These are phyloP conservation scores for Leptocoma aspasia DNA, from an alignment of 2,113 vertebrate species.

Conservation along the genomic window DNA sequence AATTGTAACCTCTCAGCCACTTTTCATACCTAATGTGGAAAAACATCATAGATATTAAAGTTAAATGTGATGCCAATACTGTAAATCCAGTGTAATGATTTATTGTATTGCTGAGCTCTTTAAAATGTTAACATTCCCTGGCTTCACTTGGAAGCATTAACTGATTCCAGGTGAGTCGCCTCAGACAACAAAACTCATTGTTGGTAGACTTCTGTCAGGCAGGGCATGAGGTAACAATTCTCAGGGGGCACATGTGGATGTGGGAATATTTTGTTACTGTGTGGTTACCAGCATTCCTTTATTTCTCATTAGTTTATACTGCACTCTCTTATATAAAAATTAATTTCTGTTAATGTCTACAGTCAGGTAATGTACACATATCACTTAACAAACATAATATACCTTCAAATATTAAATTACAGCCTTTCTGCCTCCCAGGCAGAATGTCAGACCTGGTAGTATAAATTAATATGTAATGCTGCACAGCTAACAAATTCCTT, in stretches of 20 bases:
- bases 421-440: background rate
- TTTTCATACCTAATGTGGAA: background rate
- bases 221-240: background rate
- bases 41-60: background rate
- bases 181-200: background rate
- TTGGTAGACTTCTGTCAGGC: background rate
- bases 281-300: background rate
- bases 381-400: background rate
- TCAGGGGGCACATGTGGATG: background rate
- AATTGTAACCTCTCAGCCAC: background rate
- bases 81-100: background rate
- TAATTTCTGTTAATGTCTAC: background rate
- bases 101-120: background rate
- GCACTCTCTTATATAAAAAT: background rate
- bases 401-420: background rate
- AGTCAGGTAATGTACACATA: background rate
- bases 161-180: conserved; percentile 24
- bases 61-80: background rate
- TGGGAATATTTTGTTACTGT: background rate
- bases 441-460: background rate
- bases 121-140: background rate
- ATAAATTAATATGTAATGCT: background rate
- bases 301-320: background rate
- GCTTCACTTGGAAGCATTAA: background rate
- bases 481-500: background rate